Percentiles rank a stretch among this genome's conserved stretches.
These are phyloP conservation scores for Drosophila rhopaloa DNA, from an alignment of 1,140 invertebrate species.

Conservation along the genomic window DNA sequence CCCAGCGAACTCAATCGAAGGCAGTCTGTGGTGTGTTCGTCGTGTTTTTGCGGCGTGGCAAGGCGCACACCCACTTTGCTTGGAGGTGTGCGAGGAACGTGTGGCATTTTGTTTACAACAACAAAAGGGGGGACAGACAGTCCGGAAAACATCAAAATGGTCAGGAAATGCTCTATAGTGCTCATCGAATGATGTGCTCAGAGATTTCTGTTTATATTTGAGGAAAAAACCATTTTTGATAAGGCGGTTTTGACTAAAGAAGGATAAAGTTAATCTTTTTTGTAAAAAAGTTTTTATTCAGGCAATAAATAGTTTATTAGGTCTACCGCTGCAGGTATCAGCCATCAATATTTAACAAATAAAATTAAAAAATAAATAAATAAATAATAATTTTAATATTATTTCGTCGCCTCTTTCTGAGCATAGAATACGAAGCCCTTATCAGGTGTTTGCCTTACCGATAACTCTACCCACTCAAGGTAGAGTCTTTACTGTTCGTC, in stretches of 20 bases:
- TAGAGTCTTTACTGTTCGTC: constrained; percentile 8
- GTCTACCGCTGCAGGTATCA: too few relatives aligned
- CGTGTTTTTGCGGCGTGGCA: constrained; percentile 9
- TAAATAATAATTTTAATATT: too few relatives aligned
- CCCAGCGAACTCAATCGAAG: constrained; percentile 32
- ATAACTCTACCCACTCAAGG: background rate
- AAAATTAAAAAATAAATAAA: too few relatives aligned
- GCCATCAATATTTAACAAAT: too few relatives aligned
- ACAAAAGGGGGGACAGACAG: constrained; percentile 6
- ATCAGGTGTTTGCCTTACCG: too few relatives aligned
- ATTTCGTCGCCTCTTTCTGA: too few relatives aligned
- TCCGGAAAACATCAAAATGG: constrained; percentile 1
- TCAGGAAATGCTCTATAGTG: constrained; percentile 18
- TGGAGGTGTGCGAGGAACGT: constrained; percentile 14
- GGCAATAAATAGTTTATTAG: too few relatives aligned
- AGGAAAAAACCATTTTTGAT: background rate
- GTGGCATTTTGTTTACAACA: constrained; percentile 66
- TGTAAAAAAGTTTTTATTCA: too few relatives aligned
- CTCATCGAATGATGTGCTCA: background rate
- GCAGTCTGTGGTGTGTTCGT: constrained; percentile 5
- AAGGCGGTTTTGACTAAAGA: background rate
- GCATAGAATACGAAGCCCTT: too few relatives aligned
- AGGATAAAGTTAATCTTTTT: too few relatives aligned
- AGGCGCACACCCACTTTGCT: constrained; percentile 21
- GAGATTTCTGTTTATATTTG: background rate